A percentile compares a stretch with the other conserved stretches of the same genome.
These are phyloP conservation scores for Maylandia zebra DNA, from an alignment of 2,113 vertebrate species.

Conservation along the genomic window DNA sequence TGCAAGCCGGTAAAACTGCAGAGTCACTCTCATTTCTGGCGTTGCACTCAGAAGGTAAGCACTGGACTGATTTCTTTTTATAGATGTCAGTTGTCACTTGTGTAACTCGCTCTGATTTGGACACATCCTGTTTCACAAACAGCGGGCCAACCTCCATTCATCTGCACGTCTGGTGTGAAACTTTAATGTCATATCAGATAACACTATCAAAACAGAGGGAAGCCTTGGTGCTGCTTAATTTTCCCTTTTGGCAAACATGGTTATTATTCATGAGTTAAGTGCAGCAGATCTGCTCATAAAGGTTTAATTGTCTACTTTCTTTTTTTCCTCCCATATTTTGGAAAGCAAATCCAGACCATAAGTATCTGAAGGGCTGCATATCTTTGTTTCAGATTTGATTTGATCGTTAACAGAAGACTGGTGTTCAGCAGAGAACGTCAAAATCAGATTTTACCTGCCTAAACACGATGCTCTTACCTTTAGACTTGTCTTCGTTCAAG, in stretches of 20 bases:
- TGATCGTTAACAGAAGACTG: not conserved
- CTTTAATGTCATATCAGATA: not conserved
- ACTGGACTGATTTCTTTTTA: not conserved
- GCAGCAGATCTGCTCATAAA: not conserved
- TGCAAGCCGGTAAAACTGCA: not conserved
- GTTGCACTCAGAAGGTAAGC: not conserved
- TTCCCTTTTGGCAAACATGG: not conserved
- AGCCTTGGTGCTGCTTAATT: not conserved
- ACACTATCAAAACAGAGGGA: not conserved
- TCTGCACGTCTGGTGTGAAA: conserved; percentile 2
- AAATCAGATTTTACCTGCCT: not conserved
- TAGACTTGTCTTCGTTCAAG: not conserved
- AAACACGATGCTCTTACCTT: not conserved
- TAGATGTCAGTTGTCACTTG: not conserved
- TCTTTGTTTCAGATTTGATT: not conserved
- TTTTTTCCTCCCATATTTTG: not conserved
- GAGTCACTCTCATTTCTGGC: not conserved
- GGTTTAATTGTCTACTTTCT: not conserved
- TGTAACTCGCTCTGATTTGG: not conserved
- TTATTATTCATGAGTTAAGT: not conserved
- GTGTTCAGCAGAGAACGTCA: not conserved
- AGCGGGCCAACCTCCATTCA: not conserved
- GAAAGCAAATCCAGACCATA: not conserved
- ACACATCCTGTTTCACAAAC: not conserved
- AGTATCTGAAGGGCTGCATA: not conserved